phyloP scores from a whole-genome alignment of 2,113 vertebrate genomes.

The Nothoprocta perdicaria region DNA sequence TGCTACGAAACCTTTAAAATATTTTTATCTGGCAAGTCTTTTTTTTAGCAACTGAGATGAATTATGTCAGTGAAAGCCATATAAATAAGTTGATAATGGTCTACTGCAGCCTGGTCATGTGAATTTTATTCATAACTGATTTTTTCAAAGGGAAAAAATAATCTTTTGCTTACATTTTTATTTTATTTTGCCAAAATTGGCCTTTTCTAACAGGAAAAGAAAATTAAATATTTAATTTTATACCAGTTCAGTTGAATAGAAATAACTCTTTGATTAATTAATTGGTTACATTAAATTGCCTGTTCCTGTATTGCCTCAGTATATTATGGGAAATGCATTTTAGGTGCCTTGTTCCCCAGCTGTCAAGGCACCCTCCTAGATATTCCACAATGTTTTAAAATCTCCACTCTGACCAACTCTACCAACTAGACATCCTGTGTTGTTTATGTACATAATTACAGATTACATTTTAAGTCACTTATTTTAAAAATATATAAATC shows the following conservation, averaged over 20 bases:
- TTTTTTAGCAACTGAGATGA: not conserved
- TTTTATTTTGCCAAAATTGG: not conserved
- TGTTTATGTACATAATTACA: not conserved
- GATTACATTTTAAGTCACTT: not conserved
- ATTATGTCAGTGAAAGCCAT: not conserved
- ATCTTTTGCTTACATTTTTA: not conserved
- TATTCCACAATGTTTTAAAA: not conserved
- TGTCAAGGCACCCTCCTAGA: not conserved
- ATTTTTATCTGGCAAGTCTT: not conserved
- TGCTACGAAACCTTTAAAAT: not conserved
- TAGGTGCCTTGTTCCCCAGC: not conserved
- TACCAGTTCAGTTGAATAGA: not conserved
- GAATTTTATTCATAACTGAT: not conserved
- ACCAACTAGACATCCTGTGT: not conserved
- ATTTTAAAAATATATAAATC: not conserved
- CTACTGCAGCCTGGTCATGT: not conserved
- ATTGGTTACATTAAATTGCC: not conserved
- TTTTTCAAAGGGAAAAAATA: not conserved
- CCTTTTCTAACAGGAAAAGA: accelerated
- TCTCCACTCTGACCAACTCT: not conserved
- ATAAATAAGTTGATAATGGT: not conserved
- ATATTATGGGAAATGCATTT: not conserved
- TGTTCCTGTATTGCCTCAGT: not conserved
- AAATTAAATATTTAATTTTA: not conserved
- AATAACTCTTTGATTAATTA: not conserved